Base-by-base conservation (phyloP, 1,140 invertebrate genomes). In the Cherax destructor region DNA sequence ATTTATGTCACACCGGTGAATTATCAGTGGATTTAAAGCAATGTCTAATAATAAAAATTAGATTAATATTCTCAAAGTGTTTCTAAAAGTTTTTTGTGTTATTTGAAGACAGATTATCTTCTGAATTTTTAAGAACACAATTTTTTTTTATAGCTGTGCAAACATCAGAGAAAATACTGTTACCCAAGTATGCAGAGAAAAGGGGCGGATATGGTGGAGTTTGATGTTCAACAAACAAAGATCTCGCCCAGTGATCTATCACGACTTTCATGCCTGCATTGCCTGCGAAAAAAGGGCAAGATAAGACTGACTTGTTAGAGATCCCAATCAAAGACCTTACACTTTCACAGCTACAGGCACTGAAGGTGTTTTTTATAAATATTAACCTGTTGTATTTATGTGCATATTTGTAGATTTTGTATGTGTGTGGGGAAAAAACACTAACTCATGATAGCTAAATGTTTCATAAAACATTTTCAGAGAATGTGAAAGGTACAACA, bases 191-290 rank as follows among this genome's bases (percentile, higher is more conserved):
- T 92, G 98, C 98, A 52, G 97, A 65, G 96, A 96, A 97, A 97
- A 94, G 98, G 98, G 87, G 97, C 97, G 88, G 98, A 99, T 94
- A 97, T 98, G 95, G 97, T 99, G 50, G 99, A 99, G 95, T 99
- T 99, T 95, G 99, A 99, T 95, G 98, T 99, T 21, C 98, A 99
- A 94, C 95, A 47, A 98, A 98, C 92, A 99, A 98, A 95, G 98
- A 99, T 95, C 95, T 97, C 92, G 96, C 99, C 98, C 99, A 47
- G 97, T 99, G 59, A 97, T 99, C 84, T 99, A 99, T 95, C 99
- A 99, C 94, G 98, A 99, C 95, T 99, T 98, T 94, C 96, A 98
- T 95, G 98, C 99, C 69, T 98, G 97, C 93, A 98, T 99, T 93
- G 97, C 97, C 96, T 98, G 88, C 98, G 97, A 94, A 96, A 96